Conservation (phyloP, 2,797 vertebrate genomes). For the Parauchenoglanis ngamensis region DNA sequence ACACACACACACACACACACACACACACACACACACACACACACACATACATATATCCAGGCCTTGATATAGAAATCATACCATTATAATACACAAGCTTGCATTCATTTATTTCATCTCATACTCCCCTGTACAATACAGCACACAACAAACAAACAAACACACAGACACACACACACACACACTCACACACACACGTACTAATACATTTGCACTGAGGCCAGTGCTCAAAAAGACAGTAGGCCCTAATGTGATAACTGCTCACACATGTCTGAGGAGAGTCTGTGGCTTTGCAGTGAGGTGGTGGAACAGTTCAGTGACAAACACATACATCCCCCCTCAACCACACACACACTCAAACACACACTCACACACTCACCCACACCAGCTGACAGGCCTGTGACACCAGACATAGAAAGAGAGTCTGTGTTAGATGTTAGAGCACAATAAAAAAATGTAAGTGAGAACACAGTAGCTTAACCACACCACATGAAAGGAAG, state of each 20-base stretch:
- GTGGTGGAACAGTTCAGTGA: constrained; percentile 42
- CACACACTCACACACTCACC: constrained; percentile 30
- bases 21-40: constrained; percentile 21
- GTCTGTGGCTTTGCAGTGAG: constrained; percentile 54
- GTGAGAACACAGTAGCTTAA: constrained; percentile 61
- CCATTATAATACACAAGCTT: background rate
- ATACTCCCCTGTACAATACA: background rate
- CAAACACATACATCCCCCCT: constrained; percentile 32
- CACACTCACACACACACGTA: constrained; percentile 19
- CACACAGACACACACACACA: constrained; percentile 39
- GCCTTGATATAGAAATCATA: background rate
- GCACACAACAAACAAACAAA: constrained; percentile 9
- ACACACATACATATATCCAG: constrained; percentile 20
- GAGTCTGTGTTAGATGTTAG: constrained; percentile 57
- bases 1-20: constrained; percentile 16
- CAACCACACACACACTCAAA: constrained; percentile 28
- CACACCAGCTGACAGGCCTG: constrained; percentile 57
- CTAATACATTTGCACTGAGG: background rate
- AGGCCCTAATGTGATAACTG: constrained; percentile 54
- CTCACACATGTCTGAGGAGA: constrained; percentile 55
- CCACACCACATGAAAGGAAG: constrained; percentile 68
- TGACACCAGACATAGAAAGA: constrained; percentile 60
- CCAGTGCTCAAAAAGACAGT: constrained; percentile 44
- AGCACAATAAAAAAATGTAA: constrained; percentile 57
- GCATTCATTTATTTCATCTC: background rate